Evolutionary conservation across 2,113 vertebrate species (phyloP).

Genomic region (Diadophis punctatus): DNA sequence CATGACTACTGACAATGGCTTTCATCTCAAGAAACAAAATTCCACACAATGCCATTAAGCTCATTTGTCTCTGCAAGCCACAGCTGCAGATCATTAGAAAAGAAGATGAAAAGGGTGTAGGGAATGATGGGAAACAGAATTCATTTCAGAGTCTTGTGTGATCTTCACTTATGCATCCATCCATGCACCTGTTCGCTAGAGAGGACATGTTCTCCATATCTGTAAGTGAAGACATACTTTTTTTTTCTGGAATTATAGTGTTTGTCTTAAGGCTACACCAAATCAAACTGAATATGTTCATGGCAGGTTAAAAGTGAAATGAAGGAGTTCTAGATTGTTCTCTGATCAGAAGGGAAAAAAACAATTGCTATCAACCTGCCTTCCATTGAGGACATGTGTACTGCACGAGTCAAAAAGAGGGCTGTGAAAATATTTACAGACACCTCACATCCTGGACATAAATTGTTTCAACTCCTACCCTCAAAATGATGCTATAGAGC

Average conservation of each 20-base stretch:
- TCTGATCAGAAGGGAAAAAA: background rate
- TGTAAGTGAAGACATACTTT: background rate
- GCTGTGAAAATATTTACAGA: no score
- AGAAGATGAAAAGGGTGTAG: slow-evolving; percentile 56
- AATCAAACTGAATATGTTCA: background rate
- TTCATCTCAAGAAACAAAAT: slow-evolving; percentile 49
- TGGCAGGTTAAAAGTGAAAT: background rate
- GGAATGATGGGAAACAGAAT: slow-evolving; percentile 43
- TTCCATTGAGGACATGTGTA: no score
- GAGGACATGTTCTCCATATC: background rate
- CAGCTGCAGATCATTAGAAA: slow-evolving; percentile 62
- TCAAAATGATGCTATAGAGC: no score
- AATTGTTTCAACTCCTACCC: no score
- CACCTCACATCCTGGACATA: no score
- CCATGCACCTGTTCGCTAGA: slow-evolving; percentile 54
- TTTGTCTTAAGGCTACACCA: background rate
- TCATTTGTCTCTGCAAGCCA: slow-evolving; percentile 63
- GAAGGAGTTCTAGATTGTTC: background rate
- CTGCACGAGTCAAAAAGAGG: no score
- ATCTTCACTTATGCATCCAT: slow-evolving; percentile 51
- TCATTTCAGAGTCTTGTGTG: slow-evolving; percentile 48
- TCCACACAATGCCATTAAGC: slow-evolving; percentile 56
- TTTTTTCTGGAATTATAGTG: background rate
- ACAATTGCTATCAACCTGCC: no score
- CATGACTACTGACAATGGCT: slow-evolving; percentile 23